These are phyloP conservation scores for Dromococcyx pavoninus DNA, from an alignment of 2,797 vertebrate genomes.

Conservation along the genomic window DNA sequence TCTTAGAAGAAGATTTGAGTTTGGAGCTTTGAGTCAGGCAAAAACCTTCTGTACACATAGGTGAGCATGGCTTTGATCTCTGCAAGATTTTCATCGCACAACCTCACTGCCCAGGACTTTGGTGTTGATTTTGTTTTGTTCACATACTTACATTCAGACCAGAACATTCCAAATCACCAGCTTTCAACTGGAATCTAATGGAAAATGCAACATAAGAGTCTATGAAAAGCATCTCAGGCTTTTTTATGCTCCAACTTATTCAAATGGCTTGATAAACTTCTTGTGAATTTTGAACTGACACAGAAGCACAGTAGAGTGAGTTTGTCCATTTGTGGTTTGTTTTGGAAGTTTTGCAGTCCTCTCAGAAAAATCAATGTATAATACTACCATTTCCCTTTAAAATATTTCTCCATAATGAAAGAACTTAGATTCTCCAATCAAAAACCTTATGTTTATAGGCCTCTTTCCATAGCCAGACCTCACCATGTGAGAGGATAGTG, in stretches of 20 bases:
- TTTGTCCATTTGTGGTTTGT: background rate
- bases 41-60: too few species aligned
- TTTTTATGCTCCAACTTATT: background rate
- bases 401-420: background rate
- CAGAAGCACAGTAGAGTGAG: background rate
- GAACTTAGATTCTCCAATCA: background rate
- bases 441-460: background rate
- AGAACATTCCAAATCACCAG: background rate
- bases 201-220: background rate
- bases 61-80: background rate
- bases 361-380: background rate
- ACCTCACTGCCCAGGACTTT: background rate
- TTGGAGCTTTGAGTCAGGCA: background rate
- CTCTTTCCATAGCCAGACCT: background rate
- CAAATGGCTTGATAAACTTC: background rate
- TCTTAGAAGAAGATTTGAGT: background rate
- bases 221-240: background rate
- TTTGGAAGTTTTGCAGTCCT: background rate
- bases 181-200: background rate
- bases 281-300: background rate
- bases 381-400: background rate
- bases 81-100: background rate
- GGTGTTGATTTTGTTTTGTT: background rate
- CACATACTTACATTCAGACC: background rate
- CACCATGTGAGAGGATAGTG: background rate